Percentiles rank a stretch among this genome's conserved stretches.
Conservation (phyloP, 2,113 vertebrate species). For the Glaucidium brasilianum region DNA sequence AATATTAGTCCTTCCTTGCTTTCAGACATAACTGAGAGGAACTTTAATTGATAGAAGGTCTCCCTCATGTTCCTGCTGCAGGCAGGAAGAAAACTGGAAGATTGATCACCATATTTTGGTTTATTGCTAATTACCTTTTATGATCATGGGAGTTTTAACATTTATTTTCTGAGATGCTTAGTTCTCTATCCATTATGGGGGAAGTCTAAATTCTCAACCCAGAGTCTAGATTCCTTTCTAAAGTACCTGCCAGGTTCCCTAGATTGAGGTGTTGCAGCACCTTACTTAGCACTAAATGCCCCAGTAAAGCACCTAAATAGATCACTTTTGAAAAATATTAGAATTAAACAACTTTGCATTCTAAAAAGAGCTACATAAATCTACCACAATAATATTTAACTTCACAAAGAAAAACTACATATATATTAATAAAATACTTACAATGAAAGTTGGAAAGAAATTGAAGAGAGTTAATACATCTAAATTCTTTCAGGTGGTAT, state of each 20-base stretch:
- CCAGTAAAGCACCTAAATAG: not conserved
- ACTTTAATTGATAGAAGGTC: rapidly evolving
- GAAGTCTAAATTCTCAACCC: not conserved
- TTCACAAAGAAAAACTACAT: not conserved
- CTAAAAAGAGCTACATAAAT: not conserved
- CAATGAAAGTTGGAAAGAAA: not conserved
- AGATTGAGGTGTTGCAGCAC: not conserved
- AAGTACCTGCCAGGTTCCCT: not conserved
- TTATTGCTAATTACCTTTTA: not conserved
- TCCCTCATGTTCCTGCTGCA: not conserved
- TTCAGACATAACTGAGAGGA: not conserved
- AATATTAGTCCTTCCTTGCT: not conserved
- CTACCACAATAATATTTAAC: not conserved
- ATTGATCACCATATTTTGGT: not conserved
- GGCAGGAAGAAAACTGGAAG: not conserved
- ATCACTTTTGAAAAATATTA: not conserved
- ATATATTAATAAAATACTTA: not conserved
- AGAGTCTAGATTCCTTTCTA: not conserved
- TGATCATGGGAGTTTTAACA: not conserved
- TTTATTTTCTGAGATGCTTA: not conserved
- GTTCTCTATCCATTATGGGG: not conserved
- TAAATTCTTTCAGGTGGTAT: not conserved
- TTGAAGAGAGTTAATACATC: not conserved
- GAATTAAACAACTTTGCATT: not conserved
- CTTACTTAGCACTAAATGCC: not conserved